Percentiles rank a stretch among this genome's conserved stretches.
Conservation (phyloP, 2,797 vertebrate genomes). For the Sibirionetta formosa region DNA sequence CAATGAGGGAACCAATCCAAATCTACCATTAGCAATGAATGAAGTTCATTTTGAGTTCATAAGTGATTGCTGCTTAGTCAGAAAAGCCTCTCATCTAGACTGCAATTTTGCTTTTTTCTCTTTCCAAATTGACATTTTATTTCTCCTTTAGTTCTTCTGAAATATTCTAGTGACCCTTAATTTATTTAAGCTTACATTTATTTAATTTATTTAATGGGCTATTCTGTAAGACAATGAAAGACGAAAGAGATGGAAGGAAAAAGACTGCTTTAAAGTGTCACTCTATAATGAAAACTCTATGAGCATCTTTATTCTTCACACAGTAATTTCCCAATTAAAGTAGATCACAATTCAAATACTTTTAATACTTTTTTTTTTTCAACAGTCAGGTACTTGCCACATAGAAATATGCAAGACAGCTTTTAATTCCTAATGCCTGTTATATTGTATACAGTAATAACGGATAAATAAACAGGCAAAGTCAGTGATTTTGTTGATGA, state of each 20-base stretch:
- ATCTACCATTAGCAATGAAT: not conserved
- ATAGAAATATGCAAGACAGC: constrained; percentile 18
- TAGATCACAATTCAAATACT: constrained; percentile 23
- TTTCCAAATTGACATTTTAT: constrained; percentile 20
- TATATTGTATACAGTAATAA: constrained; percentile 2
- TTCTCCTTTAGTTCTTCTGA: constrained; percentile 32
- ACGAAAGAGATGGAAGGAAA: constrained; percentile 10
- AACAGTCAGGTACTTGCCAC: not conserved
- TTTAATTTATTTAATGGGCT: constrained; percentile 36
- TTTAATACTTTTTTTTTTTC: not conserved
- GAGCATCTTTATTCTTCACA: constrained; percentile 3
- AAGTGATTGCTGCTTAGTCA: not conserved
- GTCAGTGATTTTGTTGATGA: constrained; percentile 12
- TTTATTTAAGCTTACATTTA: constrained; percentile 34
- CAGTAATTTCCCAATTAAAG: not conserved
- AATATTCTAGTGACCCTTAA: constrained; percentile 7
- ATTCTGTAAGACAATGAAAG: constrained; percentile 8
- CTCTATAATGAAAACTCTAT: constrained; percentile 34
- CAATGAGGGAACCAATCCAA: not conserved
- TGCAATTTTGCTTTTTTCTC: not conserved
- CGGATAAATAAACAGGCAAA: constrained; percentile 11
- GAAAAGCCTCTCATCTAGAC: not conserved
- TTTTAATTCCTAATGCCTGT: constrained; percentile 42
- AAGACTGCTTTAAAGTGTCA: not conserved
- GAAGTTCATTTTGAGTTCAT: not conserved